Conservation (phyloP, 2,888 invertebrate genomes). For the Odontocerum albicorne region DNA sequence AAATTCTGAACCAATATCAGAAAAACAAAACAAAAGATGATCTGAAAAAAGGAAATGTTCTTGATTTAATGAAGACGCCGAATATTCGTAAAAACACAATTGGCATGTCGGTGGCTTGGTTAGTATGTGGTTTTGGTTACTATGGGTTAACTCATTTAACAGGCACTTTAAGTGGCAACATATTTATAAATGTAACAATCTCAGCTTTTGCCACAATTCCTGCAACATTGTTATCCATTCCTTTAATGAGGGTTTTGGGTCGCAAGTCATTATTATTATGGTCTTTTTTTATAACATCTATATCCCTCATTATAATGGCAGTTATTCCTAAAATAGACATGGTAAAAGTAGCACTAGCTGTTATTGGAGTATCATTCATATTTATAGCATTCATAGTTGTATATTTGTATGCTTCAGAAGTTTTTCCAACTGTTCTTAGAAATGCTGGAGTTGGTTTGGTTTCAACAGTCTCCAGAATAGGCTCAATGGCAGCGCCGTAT, state of each 20-base stretch:
- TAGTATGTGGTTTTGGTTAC: slow-evolving; percentile 77
- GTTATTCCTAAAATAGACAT: slow-evolving; percentile 39
- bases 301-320: slow-evolving; percentile 49
- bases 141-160: slow-evolving; percentile 74
- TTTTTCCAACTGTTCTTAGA: slow-evolving; percentile 77
- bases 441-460: slow-evolving; percentile 74
- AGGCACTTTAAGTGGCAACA: slow-evolving; percentile 65
- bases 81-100: slow-evolving; percentile 71
- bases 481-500: slow-evolving; percentile 73
- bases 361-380: slow-evolving; percentile 67
- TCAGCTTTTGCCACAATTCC: slow-evolving; percentile 52
- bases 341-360: slow-evolving; percentile 56
- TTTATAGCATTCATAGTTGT: slow-evolving; percentile 72
- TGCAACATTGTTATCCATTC: slow-evolving; percentile 8
- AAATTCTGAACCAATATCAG: not conserved
- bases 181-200: slow-evolving; percentile 70
- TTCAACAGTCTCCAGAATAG: slow-evolving; percentile 72
- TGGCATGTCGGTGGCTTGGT: slow-evolving; percentile 75
- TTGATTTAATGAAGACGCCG: slow-evolving; percentile 70
- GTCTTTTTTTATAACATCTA: not conserved
- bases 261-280: slow-evolving; percentile 5
- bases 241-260: slow-evolving; percentile 14
- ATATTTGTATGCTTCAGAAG: slow-evolving; percentile 74
- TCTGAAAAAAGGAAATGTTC: slow-evolving; percentile 55
- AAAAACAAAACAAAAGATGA: slow-evolving; percentile 37